Evolutionary conservation across 1,140 invertebrate species (phyloP).

Genomic region (Bathynomus jamesi): DNA sequence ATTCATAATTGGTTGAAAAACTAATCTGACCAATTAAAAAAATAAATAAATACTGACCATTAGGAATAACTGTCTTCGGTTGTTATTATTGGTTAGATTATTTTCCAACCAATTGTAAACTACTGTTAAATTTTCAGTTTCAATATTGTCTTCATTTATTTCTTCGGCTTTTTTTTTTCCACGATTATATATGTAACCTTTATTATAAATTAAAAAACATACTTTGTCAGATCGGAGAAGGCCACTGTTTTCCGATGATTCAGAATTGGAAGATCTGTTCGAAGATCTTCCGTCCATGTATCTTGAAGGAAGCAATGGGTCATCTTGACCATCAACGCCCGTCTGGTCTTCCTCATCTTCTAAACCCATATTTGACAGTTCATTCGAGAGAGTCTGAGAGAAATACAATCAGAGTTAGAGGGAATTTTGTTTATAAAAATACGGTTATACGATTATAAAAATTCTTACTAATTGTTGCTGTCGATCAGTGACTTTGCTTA

Average conservation of each 20-base stretch:
- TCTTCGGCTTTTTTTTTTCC: too few relatives aligned
- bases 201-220: too few relatives aligned
- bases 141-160: too few relatives aligned
- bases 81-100: too few relatives aligned
- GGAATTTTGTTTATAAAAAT: too few relatives aligned
- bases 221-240: conserved; percentile 30
- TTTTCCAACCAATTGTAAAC: too few relatives aligned
- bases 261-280: conserved; percentile 36
- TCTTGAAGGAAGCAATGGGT: conserved; percentile 18
- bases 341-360: conserved; percentile 46
- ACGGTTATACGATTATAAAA: neutral
- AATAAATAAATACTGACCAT: too few relatives aligned
- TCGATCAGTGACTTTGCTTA: neutral
- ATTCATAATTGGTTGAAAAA: too few relatives aligned
- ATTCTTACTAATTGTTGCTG: neutral
- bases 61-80: too few relatives aligned
- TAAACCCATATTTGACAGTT: conserved; percentile 39
- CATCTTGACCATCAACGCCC: conserved; percentile 26
- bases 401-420: neutral
- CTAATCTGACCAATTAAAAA: too few relatives aligned
- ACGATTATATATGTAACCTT: too few relatives aligned
- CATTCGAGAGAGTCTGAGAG: neutral
- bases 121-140: too few relatives aligned
- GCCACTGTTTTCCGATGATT: conserved; percentile 45
- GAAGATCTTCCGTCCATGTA: conserved; percentile 34